Evolutionary conservation across 2,113 vertebrate species (phyloP), one percentile per base, ranked within the genome.

Genomic region (Tenebrosternarchus preto): DNA sequence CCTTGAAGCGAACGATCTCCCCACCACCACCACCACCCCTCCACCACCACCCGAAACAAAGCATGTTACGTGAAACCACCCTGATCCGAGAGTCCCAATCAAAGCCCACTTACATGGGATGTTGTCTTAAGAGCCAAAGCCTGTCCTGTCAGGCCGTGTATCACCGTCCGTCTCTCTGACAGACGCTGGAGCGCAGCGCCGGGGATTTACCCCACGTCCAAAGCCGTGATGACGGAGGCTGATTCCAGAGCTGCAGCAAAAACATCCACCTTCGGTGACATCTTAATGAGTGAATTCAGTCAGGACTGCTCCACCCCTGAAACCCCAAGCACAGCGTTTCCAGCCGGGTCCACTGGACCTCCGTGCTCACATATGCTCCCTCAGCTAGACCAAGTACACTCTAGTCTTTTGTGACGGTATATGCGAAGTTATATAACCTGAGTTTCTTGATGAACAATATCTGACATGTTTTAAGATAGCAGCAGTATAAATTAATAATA

Each of bases 81-180:
- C 67, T 63, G 17, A 73, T 76, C 77, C 55, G 46, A 5, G 66
- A 60, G 56, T 71, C 64, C 31, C 31, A 75, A 63, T 83, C 69
- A 75, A 81, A 80, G 71, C 70, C 72, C 36, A 57, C 55, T 80
- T 72, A 39, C 71, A 78, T 50, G 57, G 66, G 39, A 46, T 89
- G 87, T 88, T 89, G 80, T 82, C 87, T 86, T 85, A 86, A 82
- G 69, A 69, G 71, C 73, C 71, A 69, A 83, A 84, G 82, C 84
- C 60, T 66, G 50, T 36, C 59, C 76, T 75, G 77, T 78, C 70
- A 85, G 76, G 60, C 73, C 19, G 80, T 31, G 63, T 81, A 80
- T 86, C 20, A 57, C 31, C 24, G 80, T 50, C 50, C 78, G 78
- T 75, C 33, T 78, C 67, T 82, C 73, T 81, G 80, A 77, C 19